Evolutionary conservation across 2,113 vertebrate genomes (phyloP), one percentile per base, ranked within the genome.

Genomic region (Tetrax tetrax): DNA sequence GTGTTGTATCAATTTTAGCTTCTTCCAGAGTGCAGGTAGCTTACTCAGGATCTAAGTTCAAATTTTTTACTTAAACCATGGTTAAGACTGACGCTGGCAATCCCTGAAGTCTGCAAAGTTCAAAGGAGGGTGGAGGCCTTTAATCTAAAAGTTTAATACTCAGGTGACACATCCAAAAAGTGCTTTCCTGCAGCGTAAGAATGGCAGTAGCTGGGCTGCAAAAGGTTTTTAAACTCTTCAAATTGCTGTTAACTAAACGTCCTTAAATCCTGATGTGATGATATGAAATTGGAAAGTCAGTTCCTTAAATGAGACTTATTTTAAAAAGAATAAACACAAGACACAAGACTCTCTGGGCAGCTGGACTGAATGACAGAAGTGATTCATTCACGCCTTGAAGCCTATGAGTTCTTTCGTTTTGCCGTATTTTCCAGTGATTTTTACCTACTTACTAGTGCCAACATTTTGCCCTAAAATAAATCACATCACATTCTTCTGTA

Each of bases 121-220:
- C 85, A 93, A 90, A 93, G 79, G 59, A 66, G 14, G 54, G 56
- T 92, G 82, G 63, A 88, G 83, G 59, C 63, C 87, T 90, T 96
- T 93, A 54, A 85, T 90, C 75, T 90, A 78, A 78, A 66, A n/a
- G 51, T 59, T 63, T 86, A 94, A 71, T 86, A n/a, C 21, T 74
- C 25, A 7, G 45, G 60, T 83, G 66, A 48, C 4, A 0, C 1
- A 0, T 77, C 76, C 31, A 63, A 20, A 37, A 90, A 86, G 47
- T 41, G 64, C 63, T 83, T 80, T 81, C 54, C 75, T 56, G 47
- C 29, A 47, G 47, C 72, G 47, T 38, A 27, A 48, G 50, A 82
- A 61, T 22, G 29, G 72, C 51, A 74, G 63, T 47, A 86, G 83
- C 43, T 74, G 56, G 22, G 37, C 43, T 86, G 82, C 31, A 74